These are phyloP conservation scores for Arbacia lixula DNA, from an alignment of 53 echinoderm and acorn worm species.

Conservation along the genomic window DNA sequence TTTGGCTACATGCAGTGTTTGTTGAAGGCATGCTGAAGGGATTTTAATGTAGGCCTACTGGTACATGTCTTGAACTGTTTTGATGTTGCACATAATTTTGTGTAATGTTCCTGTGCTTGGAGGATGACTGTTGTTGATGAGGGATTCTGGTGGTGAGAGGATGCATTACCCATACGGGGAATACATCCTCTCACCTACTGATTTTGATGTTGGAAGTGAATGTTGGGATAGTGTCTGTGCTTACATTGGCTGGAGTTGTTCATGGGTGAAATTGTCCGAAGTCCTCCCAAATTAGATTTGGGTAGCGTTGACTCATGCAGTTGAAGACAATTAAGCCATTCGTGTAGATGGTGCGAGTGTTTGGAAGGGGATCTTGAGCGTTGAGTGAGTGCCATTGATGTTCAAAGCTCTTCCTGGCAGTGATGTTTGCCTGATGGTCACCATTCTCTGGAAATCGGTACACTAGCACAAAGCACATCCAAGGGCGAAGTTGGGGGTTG, in stretches of 20 bases:
- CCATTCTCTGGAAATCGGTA: slow-evolving; percentile 53
- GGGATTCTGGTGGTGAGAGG: slow-evolving; percentile 55
- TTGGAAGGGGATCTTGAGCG: slow-evolving; percentile 36
- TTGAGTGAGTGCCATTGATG: slow-evolving; percentile 50
- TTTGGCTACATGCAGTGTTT: slow-evolving; percentile 43
- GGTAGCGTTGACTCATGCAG: slow-evolving; percentile 37
- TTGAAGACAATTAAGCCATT: slow-evolving; percentile 60
- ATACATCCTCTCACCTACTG: slow-evolving; percentile 61
- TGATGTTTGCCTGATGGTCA: slow-evolving; percentile 44
- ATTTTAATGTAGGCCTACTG: slow-evolving; percentile 3
- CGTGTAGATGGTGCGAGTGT: slow-evolving; percentile 59
- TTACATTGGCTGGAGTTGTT: slow-evolving; percentile 46
- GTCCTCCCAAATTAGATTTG: slow-evolving; percentile 50
- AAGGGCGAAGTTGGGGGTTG: slow-evolving; percentile 56
- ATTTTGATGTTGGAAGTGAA: slow-evolving; percentile 58
- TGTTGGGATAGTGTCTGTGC: slow-evolving; percentile 48
- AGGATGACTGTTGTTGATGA: slow-evolving; percentile 58
- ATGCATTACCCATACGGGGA: slow-evolving; percentile 60
- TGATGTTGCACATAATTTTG: slow-evolving; percentile 57
- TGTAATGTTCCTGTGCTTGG: slow-evolving; percentile 53
- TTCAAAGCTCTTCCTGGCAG: slow-evolving; percentile 53
- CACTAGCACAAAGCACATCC: slow-evolving; percentile 57
- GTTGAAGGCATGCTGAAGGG: slow-evolving; percentile 54
- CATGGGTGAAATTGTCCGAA: slow-evolving; percentile 49
- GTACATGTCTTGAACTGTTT: slow-evolving; percentile 52